Evolutionary conservation across 1,140 invertebrate genomes (phyloP).

Genomic region (Lepidurus apus): DNA sequence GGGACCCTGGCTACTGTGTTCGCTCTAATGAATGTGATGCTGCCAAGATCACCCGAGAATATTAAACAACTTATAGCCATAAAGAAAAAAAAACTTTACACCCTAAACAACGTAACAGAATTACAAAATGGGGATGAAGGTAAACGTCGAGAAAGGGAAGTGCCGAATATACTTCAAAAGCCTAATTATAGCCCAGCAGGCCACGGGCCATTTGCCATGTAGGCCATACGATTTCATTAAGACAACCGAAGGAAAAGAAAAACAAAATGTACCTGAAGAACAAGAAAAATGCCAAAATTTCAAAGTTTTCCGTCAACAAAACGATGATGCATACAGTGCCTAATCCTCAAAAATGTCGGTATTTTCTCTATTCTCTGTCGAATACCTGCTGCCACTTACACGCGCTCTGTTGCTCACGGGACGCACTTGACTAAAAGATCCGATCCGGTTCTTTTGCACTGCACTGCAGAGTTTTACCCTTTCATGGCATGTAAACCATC

Average conservation of each 20-base stretch:
- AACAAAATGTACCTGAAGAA: neutral
- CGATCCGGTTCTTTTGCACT: no score
- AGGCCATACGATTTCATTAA: conserved; percentile 19
- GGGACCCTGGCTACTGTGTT: neutral
- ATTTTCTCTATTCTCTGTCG: no score
- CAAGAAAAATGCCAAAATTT: neutral
- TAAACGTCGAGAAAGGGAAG: neutral
- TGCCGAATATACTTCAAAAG: neutral
- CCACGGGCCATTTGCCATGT: neutral
- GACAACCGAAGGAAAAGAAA: neutral
- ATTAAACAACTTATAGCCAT: neutral
- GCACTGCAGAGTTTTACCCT: no score
- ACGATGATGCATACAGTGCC: no score
- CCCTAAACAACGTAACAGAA: neutral
- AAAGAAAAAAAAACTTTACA: neutral
- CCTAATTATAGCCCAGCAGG: neutral
- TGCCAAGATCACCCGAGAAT: neutral
- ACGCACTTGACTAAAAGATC: no score
- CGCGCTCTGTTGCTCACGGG: no score
- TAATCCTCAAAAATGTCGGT: no score
- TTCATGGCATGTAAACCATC: no score
- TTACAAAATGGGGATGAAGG: neutral
- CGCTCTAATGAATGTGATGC: neutral
- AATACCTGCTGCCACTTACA: no score
- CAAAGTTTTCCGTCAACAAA: no score